Evolutionary conservation across 1,140 invertebrate genomes (phyloP), one percentile per base, ranked within the genome.

Genomic region (Hycleus cichorii): DNA sequence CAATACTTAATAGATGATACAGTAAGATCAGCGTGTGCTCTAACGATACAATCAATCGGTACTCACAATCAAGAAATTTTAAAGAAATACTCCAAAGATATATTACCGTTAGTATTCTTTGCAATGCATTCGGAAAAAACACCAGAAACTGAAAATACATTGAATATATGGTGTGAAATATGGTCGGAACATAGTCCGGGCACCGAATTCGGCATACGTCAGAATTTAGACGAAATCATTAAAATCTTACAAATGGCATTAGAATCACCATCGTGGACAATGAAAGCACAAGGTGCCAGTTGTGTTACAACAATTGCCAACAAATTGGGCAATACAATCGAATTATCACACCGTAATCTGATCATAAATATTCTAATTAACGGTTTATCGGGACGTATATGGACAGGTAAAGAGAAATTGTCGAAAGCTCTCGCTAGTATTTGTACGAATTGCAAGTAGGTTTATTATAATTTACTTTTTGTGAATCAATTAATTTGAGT

Each of bases 181-280:
- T 97, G 93, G 93, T 81, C 81, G 26, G 93, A 95, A 66, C 83
- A 91, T 18, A 88, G 90, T 43, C 90, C 91, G 8, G 87, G 90
- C 7, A 89, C 86, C 1, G 93, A 94, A 76, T 82, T 80, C 39
- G 91, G 89, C 25, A 85, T 95, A 44, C 78, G 83, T 32, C 81
- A 88, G 50, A 88, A 95, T 73, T 72, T 93, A 26, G 74, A 81
- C 43, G 82, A 85, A 48, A 89, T 95, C 45, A 83, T 87, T 32
- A 74, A 77, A 27, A 81, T 88, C 45, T 77, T 92, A 10, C 82
- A 86, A 46, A 73, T 74, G 1, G 83, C 86, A 0, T 76, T 95
- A 1, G 82, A 87, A 53, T 91, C 90, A 11, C 81, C 86, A 48
- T 91, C 88, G 2, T 97, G 93, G 93, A 84, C 81, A 3, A 86